These are phyloP conservation scores for Trichogramma evanescens DNA, from an alignment of 2,888 invertebrate species.

Conservation along the genomic window DNA sequence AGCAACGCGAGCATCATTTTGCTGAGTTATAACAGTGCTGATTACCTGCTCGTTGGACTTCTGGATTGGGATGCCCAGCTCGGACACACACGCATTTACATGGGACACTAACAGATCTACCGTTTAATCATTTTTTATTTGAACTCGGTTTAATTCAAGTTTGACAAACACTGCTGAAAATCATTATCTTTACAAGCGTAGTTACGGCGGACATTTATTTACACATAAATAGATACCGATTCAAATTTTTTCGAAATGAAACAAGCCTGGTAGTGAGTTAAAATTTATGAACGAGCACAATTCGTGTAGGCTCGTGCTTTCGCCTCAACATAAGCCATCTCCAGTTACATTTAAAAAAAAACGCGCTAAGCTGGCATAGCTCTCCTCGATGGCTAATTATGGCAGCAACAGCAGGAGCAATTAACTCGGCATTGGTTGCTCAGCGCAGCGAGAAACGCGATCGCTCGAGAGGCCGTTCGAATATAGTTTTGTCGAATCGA, in stretches of 20 bases:
- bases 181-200: too few species aligned
- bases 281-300: too few species aligned
- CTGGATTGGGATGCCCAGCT: not conserved
- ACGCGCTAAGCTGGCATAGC: too few species aligned
- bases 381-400: not conserved
- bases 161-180: too few species aligned
- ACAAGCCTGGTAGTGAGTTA: too few species aligned
- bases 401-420: too few species aligned
- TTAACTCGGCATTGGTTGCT: not conserved
- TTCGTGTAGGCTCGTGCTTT: too few species aligned
- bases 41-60: not conserved
- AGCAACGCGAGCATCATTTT: not conserved
- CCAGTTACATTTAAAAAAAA: too few species aligned
- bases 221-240: not conserved
- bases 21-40: constrained; percentile 9
- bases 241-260: too few species aligned
- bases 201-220: not conserved
- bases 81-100: not conserved
- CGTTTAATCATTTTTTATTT: constrained; percentile 10
- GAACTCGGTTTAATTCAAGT: too few species aligned
- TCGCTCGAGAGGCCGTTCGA: not conserved
- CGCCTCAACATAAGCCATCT: too few species aligned
- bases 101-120: constrained; percentile 5
- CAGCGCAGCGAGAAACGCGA: not conserved
- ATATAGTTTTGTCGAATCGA: not conserved